Conservation (phyloP, 37 sponge, comb jelly and placozoan genomes). For the Axinella damicornis region DNA sequence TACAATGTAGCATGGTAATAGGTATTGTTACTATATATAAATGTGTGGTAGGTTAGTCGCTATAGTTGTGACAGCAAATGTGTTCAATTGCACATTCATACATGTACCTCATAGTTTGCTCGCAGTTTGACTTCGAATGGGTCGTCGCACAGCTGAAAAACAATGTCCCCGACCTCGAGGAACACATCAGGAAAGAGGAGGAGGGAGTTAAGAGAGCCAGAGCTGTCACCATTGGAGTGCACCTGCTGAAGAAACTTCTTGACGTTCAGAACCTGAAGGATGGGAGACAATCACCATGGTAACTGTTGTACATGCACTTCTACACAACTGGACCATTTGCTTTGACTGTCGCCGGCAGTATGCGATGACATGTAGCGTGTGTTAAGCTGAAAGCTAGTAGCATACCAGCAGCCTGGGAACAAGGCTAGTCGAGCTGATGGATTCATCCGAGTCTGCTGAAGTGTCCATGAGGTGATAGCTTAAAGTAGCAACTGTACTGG, state of each 20-base stretch:
- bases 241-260: slow-evolving; percentile 67
- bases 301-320: too few relatives aligned
- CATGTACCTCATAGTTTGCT: slow-evolving; percentile 81
- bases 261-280: slow-evolving; percentile 54
- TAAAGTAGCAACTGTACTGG: too few relatives aligned
- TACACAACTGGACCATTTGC: background rate
- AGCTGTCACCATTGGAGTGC: slow-evolving; percentile 2
- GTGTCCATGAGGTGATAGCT: too few relatives aligned
- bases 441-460: too few relatives aligned
- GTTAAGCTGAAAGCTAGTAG: too few relatives aligned
- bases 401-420: background rate
- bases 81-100: background rate
- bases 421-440: too few relatives aligned
- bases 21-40: too few relatives aligned
- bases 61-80: background rate
- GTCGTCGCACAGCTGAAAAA: slow-evolving; percentile 81
- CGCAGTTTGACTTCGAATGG: slow-evolving; percentile 90
- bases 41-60: too few relatives aligned
- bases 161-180: slow-evolving; percentile 55
- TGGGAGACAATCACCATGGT: background rate
- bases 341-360: too few relatives aligned
- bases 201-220: background rate
- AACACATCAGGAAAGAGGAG: slow-evolving; percentile 69
- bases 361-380: too few relatives aligned
- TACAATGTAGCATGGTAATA: too few relatives aligned